These are phyloP conservation scores for Lepidochitona cinerea DNA, from an alignment of 2,888 invertebrate genomes.

Conservation along the genomic window DNA sequence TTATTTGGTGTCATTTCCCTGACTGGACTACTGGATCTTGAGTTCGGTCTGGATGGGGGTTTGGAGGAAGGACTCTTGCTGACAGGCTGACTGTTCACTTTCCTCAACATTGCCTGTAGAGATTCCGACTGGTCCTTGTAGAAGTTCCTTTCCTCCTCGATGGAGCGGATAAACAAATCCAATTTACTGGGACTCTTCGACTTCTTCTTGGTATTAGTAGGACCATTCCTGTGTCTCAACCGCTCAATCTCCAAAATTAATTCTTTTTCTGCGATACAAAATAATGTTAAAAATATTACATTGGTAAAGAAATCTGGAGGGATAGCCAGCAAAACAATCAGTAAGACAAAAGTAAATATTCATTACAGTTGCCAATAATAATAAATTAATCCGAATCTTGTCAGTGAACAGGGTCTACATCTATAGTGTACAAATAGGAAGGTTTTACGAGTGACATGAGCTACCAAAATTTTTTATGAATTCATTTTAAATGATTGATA, in stretches of 20 bases:
- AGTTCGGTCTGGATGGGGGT: slow-evolving; percentile 44
- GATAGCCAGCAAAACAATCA: no score
- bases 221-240: slow-evolving; percentile 62
- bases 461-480: no score
- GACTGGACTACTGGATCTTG: slow-evolving; percentile 47
- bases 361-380: no score
- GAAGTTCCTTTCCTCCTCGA: slow-evolving; percentile 70
- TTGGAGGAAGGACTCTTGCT: slow-evolving; percentile 41
- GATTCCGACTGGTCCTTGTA: slow-evolving; percentile 67
- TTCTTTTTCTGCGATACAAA: slow-evolving; percentile 65
- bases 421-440: no score
- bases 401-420: no score
- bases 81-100: slow-evolving; percentile 40
- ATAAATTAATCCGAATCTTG: no score
- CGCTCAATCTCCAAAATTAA: slow-evolving; percentile 70
- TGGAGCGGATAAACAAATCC: slow-evolving; percentile 63
- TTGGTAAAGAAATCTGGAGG: no score
- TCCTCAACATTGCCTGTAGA: slow-evolving; percentile 58
- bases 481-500: no score
- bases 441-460: no score
- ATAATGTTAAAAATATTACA: neutral
- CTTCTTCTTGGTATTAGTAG: slow-evolving; percentile 40
- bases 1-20: slow-evolving; percentile 42
- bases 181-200: slow-evolving; percentile 61
- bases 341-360: no score